These are phyloP conservation scores for Nothobranchius furzeri DNA, from an alignment of 2,113 vertebrate species.

Conservation along the genomic window DNA sequence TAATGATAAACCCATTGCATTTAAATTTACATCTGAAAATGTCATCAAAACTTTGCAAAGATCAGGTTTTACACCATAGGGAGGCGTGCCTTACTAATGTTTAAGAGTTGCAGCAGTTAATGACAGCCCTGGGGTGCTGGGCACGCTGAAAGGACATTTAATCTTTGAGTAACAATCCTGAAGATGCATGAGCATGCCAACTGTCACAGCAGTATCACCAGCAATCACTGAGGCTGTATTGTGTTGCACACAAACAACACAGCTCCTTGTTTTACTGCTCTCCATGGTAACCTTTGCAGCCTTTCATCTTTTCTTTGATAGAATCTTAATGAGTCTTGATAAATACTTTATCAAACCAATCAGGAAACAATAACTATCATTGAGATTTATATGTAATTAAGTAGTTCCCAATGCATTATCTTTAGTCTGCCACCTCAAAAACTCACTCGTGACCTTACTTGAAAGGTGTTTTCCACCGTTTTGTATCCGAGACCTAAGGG, in stretches of 20 bases:
- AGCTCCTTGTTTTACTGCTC: too few relatives aligned
- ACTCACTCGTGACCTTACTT: slow-evolving; percentile 75
- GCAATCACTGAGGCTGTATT: too few relatives aligned
- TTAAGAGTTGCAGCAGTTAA: too few relatives aligned
- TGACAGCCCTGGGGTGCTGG: too few relatives aligned
- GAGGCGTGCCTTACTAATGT: too few relatives aligned
- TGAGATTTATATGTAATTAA: slow-evolving; percentile 39
- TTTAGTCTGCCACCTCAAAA: slow-evolving; percentile 71
- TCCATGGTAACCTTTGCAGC: too few relatives aligned
- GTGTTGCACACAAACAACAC: too few relatives aligned
- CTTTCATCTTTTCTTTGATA: too few relatives aligned
- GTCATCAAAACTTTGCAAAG: background rate
- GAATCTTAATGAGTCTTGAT: background rate
- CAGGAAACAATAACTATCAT: slow-evolving; percentile 75
- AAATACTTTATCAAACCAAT: slow-evolving; percentile 68
- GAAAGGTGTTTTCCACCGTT: slow-evolving; percentile 88
- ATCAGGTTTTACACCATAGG: background rate
- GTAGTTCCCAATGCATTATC: slow-evolving; percentile 67
- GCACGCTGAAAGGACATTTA: too few relatives aligned
- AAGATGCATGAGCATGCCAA: too few relatives aligned
- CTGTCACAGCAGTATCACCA: too few relatives aligned
- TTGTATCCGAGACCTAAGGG: slow-evolving; percentile 63
- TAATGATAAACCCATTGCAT: background rate
- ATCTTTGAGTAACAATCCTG: too few relatives aligned
- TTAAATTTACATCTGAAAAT: background rate